phyloP scores from a whole-genome alignment of 1,140 invertebrate species.

The Sinella curviseta region DNA sequence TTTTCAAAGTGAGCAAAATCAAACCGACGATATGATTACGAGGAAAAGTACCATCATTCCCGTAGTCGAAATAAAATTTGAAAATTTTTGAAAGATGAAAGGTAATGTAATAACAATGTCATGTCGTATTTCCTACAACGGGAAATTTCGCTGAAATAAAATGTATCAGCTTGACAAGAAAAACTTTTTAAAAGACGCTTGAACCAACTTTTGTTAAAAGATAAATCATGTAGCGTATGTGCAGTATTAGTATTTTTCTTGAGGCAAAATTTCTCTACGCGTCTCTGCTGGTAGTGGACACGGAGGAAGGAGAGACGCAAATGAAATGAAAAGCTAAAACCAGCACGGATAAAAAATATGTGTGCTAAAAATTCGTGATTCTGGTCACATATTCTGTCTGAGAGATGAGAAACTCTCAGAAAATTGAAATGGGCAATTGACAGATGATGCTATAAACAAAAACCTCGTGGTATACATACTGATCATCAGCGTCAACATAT shows the following conservation, averaged over 20 bases:
- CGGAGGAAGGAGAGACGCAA: too few species aligned
- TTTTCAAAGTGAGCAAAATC: not conserved
- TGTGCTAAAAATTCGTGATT: slow-evolving; percentile 1
- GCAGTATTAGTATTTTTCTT: too few species aligned
- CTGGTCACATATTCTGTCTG: not conserved
- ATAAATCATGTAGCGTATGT: too few species aligned
- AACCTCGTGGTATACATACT: not conserved
- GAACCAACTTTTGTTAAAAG: too few species aligned
- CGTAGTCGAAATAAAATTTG: not conserved
- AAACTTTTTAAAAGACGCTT: too few species aligned
- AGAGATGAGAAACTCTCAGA: not conserved
- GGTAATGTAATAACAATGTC: too few species aligned
- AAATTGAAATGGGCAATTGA: slow-evolving; percentile 1
- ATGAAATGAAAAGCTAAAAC: too few species aligned
- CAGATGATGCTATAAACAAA: slow-evolving; percentile 1
- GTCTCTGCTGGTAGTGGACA: too few species aligned
- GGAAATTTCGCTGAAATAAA: too few species aligned
- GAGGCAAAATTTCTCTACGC: too few species aligned
- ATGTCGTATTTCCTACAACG: too few species aligned
- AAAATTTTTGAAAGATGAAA: not conserved
- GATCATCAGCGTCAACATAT: not conserved
- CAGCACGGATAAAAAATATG: not conserved
- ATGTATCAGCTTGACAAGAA: too few species aligned
- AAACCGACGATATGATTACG: not conserved
- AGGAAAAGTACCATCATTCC: not conserved